Evolutionary conservation across 2,113 vertebrate genomes (phyloP).

Genomic region (Cygnus atratus): DNA sequence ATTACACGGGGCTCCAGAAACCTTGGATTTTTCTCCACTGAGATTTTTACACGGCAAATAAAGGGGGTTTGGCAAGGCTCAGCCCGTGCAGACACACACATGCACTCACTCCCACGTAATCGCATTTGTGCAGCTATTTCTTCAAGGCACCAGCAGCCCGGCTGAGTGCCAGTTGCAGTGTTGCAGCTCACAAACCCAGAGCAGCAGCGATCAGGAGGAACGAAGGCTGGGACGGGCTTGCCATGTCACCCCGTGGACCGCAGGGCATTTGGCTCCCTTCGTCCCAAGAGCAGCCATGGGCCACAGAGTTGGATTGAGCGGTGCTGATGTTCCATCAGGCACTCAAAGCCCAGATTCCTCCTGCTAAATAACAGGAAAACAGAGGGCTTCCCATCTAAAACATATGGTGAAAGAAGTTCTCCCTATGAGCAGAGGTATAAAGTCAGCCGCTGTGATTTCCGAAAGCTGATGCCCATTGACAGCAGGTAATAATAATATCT

Average conservation of each 20-base stretch:
- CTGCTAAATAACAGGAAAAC: neutral
- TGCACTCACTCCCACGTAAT: neutral
- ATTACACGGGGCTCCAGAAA: neutral
- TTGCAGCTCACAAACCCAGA: neutral
- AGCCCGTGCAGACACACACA: neutral
- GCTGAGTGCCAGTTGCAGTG: neutral
- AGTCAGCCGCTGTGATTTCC: neutral
- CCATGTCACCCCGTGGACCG: accelerated
- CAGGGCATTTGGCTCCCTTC: neutral
- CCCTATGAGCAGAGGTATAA: neutral
- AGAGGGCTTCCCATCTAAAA: neutral
- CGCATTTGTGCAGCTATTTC: neutral
- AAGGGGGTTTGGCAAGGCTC: neutral
- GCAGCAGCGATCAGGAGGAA: neutral
- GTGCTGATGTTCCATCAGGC: accelerated
- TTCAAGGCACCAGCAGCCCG: neutral
- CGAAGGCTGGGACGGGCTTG: neutral
- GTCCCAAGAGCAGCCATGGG: neutral
- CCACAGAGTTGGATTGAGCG: accelerated
- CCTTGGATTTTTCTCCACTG: neutral
- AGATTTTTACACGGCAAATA: neutral
- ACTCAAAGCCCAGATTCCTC: neutral
- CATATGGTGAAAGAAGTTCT: neutral
- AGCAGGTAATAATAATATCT: neutral
- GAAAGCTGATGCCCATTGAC: neutral